Evolutionary conservation across 1,140 invertebrate species (phyloP).

Genomic region (Tribolium castaneum): DNA sequence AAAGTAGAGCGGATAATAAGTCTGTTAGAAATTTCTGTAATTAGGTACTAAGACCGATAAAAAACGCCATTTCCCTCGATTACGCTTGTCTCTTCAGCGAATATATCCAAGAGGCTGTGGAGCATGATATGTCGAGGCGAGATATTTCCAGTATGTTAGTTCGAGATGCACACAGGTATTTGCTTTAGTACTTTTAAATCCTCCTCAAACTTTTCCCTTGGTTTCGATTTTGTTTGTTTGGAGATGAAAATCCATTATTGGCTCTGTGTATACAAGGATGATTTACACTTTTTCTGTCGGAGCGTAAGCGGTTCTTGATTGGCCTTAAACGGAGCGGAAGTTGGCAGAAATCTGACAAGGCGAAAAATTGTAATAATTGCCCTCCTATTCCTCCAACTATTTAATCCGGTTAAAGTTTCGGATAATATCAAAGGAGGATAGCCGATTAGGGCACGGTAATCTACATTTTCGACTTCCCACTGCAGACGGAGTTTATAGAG

Average conservation of each 20-base stretch:
- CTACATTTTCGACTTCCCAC: constrained; percentile 17
- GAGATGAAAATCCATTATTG: constrained; percentile 33
- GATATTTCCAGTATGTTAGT: constrained; percentile 5
- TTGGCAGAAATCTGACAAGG: constrained; percentile 21
- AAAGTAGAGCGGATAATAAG: not conserved
- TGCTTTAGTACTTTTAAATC: not conserved
- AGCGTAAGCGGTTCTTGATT: constrained; percentile 31
- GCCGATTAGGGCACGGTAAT: constrained; percentile 24
- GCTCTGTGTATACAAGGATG: constrained; percentile 29
- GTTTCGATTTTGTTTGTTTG: constrained; percentile 25
- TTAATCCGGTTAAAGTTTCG: constrained; percentile 34
- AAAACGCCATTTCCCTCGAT: constrained; percentile 5
- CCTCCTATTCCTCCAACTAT: constrained; percentile 8
- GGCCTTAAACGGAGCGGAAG: constrained; percentile 34
- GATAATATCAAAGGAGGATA: constrained; percentile 20
- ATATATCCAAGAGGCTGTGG: not conserved
- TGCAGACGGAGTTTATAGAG: constrained; percentile 17
- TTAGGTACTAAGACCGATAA: not conserved
- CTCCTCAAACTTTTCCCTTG: not conserved
- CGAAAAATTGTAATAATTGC: constrained; percentile 36
- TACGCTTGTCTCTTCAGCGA: not conserved
- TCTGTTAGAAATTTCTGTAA: not conserved
- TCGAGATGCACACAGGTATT: not conserved
- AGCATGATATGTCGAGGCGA: not conserved
- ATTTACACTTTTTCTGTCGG: constrained; percentile 29